phyloP scores from a whole-genome alignment of 2,888 invertebrate genomes.

The Eulithis testata region DNA sequence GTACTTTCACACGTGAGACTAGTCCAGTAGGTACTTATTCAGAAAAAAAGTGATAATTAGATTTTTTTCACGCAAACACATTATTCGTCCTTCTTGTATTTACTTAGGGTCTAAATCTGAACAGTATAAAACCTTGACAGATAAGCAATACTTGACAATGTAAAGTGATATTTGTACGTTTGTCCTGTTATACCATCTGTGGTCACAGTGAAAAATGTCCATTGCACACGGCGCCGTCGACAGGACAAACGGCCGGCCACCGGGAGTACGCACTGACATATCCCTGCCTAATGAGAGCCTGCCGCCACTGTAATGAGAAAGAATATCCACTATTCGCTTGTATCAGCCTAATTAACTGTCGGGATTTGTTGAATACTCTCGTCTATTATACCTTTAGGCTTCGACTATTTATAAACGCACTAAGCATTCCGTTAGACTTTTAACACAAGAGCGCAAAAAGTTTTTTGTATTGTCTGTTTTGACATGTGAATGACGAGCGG shows the following conservation, averaged over 20 bases:
- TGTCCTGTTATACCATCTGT: constrained; percentile 15
- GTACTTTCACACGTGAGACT: no score
- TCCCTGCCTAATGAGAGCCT: constrained; percentile 68
- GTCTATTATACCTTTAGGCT: constrained; percentile 22
- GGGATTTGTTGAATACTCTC: constrained; percentile 48
- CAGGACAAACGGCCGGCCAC: constrained; percentile 68
- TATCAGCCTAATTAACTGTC: constrained; percentile 62
- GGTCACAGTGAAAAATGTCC: constrained; percentile 61
- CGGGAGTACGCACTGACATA: constrained; percentile 65
- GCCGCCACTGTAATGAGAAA: constrained; percentile 67
- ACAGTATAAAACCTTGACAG: not conserved
- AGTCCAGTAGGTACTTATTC: no score
- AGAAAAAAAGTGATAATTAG: no score
- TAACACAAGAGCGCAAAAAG: not conserved
- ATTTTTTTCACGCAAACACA: no score
- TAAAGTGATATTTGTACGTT: constrained; percentile 1
- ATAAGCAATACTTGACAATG: not conserved
- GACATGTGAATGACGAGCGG: not conserved
- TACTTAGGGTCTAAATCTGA: not conserved
- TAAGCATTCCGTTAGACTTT: not conserved
- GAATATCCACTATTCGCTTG: constrained; percentile 67
- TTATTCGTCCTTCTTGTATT: not conserved
- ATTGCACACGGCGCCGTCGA: constrained; percentile 63
- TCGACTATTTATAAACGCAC: constrained; percentile 1
- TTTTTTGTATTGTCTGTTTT: not conserved